Conservation (phyloP, 2,888 invertebrate genomes). For the Luperina testacea region DNA sequence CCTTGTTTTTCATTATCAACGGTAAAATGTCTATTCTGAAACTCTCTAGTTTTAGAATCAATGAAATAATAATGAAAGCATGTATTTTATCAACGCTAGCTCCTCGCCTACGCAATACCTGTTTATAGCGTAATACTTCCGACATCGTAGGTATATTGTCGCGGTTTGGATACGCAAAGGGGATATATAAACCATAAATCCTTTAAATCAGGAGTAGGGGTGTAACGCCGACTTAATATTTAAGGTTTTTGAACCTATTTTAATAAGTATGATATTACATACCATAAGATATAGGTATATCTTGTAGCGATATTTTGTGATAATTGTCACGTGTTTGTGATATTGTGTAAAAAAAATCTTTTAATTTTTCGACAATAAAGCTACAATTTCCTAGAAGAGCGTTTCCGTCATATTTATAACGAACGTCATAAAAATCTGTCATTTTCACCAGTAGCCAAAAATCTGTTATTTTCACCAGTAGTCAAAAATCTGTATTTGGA, state of each 20-base stretch:
- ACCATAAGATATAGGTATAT: not conserved
- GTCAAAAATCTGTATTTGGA: not conserved
- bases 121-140: constrained; percentile 53
- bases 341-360: not conserved
- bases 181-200: constrained; percentile 57
- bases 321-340: not conserved
- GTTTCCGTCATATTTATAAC: not conserved
- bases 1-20: constrained; percentile 26
- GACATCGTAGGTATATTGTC: constrained; percentile 38
- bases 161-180: constrained; percentile 55
- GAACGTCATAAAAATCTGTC: not conserved
- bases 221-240: constrained; percentile 40
- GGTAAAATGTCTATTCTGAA: not conserved
- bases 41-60: constrained; percentile 1
- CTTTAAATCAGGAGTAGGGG: constrained; percentile 48
- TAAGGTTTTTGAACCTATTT: constrained; percentile 47
- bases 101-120: constrained; percentile 50
- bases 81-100: constrained; percentile 10
- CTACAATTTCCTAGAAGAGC: too few relatives aligned
- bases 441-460: not conserved
- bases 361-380: not conserved
- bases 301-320: not conserved
- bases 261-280: constrained; percentile 36
- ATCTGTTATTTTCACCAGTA: too few relatives aligned
- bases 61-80: constrained; percentile 12